Conservation (phyloP, 2,888 invertebrate species). For the Smittia sp. region DNA sequence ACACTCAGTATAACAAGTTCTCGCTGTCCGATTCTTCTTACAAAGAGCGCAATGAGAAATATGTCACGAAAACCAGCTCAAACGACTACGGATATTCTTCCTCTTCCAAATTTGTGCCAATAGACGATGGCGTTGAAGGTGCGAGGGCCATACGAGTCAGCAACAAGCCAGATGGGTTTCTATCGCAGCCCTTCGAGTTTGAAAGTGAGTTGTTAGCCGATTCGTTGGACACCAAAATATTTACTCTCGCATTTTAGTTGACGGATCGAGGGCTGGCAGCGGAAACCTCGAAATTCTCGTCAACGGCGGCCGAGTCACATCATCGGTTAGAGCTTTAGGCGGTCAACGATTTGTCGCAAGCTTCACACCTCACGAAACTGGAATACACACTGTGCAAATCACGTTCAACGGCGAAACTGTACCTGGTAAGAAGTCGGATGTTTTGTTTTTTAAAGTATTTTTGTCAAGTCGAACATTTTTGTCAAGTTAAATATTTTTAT, state of each 20-base stretch:
- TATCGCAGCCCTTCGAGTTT: constrained; percentile 92
- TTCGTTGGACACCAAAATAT: too few relatives aligned
- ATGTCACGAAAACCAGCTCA: constrained; percentile 49
- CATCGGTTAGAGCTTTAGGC: constrained; percentile 87
- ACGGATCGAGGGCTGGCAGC: constrained; percentile 92
- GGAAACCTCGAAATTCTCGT: constrained; percentile 95
- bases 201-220: constrained; percentile 80
- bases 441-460: too few relatives aligned
- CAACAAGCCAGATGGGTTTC: constrained; percentile 78
- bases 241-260: constrained; percentile 67
- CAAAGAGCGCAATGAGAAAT: constrained; percentile 52
- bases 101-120: constrained; percentile 52
- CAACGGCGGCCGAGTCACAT: constrained; percentile 91
- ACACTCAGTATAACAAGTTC: constrained; percentile 62
- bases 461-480: too few relatives aligned
- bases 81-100: constrained; percentile 43
- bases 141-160: constrained; percentile 83
- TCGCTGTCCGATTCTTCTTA: constrained; percentile 50
- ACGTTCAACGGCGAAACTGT: constrained; percentile 91
- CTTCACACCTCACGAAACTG: constrained; percentile 85
- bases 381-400: constrained; percentile 86
- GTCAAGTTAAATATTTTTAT: too few relatives aligned
- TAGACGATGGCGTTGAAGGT: constrained; percentile 68
- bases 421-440: constrained; percentile 70
- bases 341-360: constrained; percentile 87